phyloP scores from a whole-genome alignment of 2,797 vertebrate genomes.

The Buceros bicornis region DNA sequence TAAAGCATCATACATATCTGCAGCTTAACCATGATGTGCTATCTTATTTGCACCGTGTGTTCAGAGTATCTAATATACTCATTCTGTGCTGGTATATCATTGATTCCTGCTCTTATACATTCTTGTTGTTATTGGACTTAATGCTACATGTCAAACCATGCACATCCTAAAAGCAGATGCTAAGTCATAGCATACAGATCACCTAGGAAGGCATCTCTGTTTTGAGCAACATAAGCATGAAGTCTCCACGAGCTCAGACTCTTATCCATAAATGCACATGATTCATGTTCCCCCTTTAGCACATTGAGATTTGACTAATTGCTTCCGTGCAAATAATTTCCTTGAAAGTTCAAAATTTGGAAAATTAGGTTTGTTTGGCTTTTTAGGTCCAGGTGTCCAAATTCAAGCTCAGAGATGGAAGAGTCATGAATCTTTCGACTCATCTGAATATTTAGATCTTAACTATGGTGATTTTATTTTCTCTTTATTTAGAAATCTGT shows the following conservation, averaged over 20 bases:
- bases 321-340: not conserved
- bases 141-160: not conserved
- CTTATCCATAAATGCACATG: accelerated
- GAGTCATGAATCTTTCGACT: not conserved
- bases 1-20: not conserved
- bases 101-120: slow-evolving; percentile 5
- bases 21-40: not conserved
- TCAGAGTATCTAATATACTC: not conserved
- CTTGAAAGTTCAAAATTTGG: not conserved
- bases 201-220: not conserved
- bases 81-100: not conserved
- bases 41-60: not conserved
- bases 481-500: not conserved
- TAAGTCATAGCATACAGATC: not conserved
- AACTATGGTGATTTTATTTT: not conserved
- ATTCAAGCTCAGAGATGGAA: not conserved
- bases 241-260: not conserved
- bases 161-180: not conserved
- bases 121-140: not conserved
- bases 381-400: not conserved
- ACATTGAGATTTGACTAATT: not conserved
- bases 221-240: not conserved
- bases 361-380: not conserved
- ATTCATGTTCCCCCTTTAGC: not conserved
- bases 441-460: not conserved